Percentiles rank a stretch among this genome's conserved stretches.
phyloP scores from a whole-genome alignment of 1,140 invertebrate species.

The Gonioctena quinquepunctata region DNA sequence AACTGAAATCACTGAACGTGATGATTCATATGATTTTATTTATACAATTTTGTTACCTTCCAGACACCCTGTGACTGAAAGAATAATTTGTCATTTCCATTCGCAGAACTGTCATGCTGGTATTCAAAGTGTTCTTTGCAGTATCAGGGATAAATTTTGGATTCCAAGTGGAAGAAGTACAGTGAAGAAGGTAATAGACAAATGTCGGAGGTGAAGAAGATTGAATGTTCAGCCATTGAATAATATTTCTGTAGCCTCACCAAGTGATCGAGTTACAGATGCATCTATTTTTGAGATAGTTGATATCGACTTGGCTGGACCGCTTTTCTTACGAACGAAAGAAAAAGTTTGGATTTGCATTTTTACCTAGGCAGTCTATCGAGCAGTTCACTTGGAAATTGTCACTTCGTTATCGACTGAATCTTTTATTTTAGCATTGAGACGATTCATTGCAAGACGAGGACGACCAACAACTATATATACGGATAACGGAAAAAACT shows the following conservation, averaged over 20 bases:
- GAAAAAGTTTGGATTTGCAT: constrained; percentile 40
- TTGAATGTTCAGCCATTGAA: background rate
- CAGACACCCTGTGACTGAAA: background rate
- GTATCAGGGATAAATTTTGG: background rate
- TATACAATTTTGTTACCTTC: background rate
- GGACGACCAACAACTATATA: constrained; percentile 35
- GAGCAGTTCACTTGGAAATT: constrained; percentile 53
- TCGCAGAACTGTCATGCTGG: background rate
- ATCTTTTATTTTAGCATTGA: constrained; percentile 41
- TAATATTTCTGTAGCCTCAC: background rate
- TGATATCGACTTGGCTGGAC: constrained; percentile 45
- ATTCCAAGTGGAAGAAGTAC: background rate
- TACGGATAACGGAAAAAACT: constrained; percentile 52
- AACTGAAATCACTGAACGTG: background rate
- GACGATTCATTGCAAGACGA: constrained; percentile 45
- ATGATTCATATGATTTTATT: background rate
- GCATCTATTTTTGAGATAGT: background rate
- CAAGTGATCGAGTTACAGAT: too few relatives aligned
- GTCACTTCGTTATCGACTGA: constrained; percentile 42
- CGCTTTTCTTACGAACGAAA: constrained; percentile 34
- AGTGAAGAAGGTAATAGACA: background rate
- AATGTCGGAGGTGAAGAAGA: background rate
- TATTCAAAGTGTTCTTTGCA: background rate
- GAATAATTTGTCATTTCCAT: background rate
- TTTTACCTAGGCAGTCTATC: constrained; percentile 44